Base-by-base conservation (phyloP, 2,113 vertebrate species). In the Mesitornis unicolor region DNA sequence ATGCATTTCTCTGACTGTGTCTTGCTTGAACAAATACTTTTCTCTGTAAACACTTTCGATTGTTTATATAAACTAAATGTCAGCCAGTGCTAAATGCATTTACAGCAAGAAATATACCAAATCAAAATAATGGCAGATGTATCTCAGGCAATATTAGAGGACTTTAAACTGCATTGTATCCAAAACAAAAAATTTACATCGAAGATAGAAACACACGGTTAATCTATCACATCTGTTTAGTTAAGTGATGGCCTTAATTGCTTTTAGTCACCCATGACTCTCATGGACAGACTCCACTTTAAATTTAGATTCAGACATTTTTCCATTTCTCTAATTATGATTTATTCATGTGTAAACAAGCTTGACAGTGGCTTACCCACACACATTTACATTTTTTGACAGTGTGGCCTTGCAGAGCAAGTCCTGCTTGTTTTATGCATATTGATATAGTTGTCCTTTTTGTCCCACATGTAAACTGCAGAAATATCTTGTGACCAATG, bases 61-160 rank as follows among this genome's bases (percentile, higher is more conserved):
- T 81, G 92, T 97, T 98, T 97, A 94, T 83, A 90, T 85, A 95
- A 91, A 92, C 51, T 78, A 93, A 97, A 93, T 91, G 93, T 96
- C 90, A 96, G 84, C 73, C 47, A 85, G 67, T 25, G 18, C 81
- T 94, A 96, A 96, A 96, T 73, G 79, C 65, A 83, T 97, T 96
- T 77, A 42, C 84, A 95, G 57, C 13, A 73, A 93, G 82, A 97
- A 83, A 86, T 92, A 86, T 56, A 95, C 65, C 63, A 92, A 97
- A 95, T 84, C 70, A 95, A 96, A 93, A 82, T 94, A 96, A 67
- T 77, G 63, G 35, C 87, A 94, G 87, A 89, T 86, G 48, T 53
- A 91, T 85, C 88, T 85, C 69, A 85, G 69, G 73, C 90, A 92
- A 43, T 76, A 59, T 89, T 65, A 90, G 89, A 95, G 12, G 31